Base-by-base conservation (phyloP, 2,797 vertebrate species). In the Euphonia xanthogaster region DNA sequence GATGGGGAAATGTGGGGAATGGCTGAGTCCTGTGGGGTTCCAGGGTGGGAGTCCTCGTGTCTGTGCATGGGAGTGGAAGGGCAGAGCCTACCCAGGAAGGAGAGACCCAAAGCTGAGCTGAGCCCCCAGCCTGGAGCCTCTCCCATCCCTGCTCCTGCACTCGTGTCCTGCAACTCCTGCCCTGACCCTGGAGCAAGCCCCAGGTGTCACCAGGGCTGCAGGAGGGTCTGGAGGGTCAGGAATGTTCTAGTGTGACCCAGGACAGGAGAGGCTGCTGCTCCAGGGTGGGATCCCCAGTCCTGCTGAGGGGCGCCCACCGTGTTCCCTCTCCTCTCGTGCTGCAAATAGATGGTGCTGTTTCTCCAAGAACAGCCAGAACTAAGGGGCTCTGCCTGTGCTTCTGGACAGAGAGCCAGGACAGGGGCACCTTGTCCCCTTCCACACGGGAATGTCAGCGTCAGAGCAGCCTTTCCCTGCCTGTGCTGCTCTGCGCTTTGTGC, bases 61-160 rank as follows among this genome's bases (percentile, higher is more conserved):
- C 47, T 0, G 0, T 12, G 54, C 0, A 0, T 8, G 39, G 53
- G 25, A 53, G 44, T 0, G 0, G 30, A 90, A 67, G 27, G 35
- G 10, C 40, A 90, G 58, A 53, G 8, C 44, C 58, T 66, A 3
- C 37, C 23, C 1, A 1, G 27, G 45, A 24, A 27, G 21, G 25
- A 68, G 11, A 70, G 28, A 33, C 16, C 19, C 47, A 71, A 31
- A n/a, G 4, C n/a, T 12, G 68, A 58, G 58, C 14, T 37, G 72
- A 62, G 31, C 4, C 30, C 18, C 39, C 9, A 31, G 27, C 16
- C 61, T 39, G 47, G 47, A 37, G 31, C 42, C 31, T 55, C 22
- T 75, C 28, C 23, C 21, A 27, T 51, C 39, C 24, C 48, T 33
- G 39, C 3, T 20, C 53, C 51, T 19, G 27, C 54, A 23, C 20